A percentile compares a stretch with the other conserved stretches of the same genome.
Conservation (phyloP, 2,797 vertebrate genomes). For the Clangula hyemalis region DNA sequence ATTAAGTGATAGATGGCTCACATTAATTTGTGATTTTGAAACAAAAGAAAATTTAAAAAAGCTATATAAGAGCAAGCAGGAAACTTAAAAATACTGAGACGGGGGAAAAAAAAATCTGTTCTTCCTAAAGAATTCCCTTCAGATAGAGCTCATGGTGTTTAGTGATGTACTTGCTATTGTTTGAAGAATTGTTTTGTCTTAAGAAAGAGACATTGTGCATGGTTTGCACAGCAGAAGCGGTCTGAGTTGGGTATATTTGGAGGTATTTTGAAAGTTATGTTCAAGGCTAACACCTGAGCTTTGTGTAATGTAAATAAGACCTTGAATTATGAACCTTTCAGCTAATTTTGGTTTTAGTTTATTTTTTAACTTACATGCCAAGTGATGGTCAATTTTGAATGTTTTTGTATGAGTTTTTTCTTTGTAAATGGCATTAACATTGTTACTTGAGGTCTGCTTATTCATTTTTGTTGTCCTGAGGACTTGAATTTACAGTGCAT, state of each 20-base stretch:
- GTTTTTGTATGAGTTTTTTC: conserved; percentile 84
- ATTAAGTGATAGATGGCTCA: conserved; percentile 84
- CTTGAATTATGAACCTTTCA: conserved; percentile 85
- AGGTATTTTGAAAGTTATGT: conserved; percentile 83
- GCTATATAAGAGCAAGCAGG: conserved; percentile 85
- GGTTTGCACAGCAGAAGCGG: conserved; percentile 83
- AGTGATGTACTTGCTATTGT: conserved; percentile 94
- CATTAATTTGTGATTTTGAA: conserved; percentile 89
- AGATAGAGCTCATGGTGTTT: conserved; percentile 93
- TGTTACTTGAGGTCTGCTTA: conserved; percentile 85
- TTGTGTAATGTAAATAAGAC: conserved; percentile 96
- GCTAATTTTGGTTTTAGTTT: conserved; percentile 76
- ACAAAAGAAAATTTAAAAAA: conserved; percentile 81
- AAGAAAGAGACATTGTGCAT: conserved; percentile 78
- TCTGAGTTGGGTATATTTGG: conserved; percentile 75
- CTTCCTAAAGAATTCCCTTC: conserved; percentile 96
- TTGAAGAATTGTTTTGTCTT: conserved; percentile 92
- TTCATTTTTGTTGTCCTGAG: conserved; percentile 85
- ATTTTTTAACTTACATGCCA: conserved; percentile 86
- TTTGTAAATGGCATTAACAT: conserved; percentile 85
- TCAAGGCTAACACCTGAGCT: conserved; percentile 91
- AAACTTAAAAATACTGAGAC: conserved; percentile 84
- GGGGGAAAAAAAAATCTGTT: conserved; percentile 90
- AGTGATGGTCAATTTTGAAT: conserved; percentile 87
- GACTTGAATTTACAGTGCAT: conserved; percentile 94